Base-by-base conservation (phyloP, 1,140 invertebrate genomes). In the Hypothenemus hampei region DNA sequence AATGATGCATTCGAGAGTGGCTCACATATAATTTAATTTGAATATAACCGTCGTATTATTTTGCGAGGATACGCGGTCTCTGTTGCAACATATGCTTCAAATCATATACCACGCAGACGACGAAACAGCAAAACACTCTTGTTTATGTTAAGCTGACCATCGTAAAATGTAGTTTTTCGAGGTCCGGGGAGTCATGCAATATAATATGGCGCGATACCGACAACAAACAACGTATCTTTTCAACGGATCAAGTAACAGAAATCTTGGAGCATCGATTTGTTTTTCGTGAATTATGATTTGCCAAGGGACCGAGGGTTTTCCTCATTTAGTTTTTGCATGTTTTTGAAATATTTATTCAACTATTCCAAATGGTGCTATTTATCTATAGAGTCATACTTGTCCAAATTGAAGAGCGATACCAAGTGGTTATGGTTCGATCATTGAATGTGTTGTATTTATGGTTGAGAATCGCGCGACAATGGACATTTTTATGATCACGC, bases 401-500 rank as follows among this genome's bases (percentile, higher is more conserved):
- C n/a, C n/a, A n/a, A n/a, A n/a, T n/a, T n/a, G n/a, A n/a, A n/a
- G n/a, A n/a, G n/a, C n/a, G n/a, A n/a, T n/a, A n/a, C n/a, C n/a
- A n/a, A n/a, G n/a, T n/a, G 40, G 18, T 43, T 43, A 40, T 16
- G 19, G 19, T 52, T 39, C 16, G 39, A 53, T 29, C 50, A 36
- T 44, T 48, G 52, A 36, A 47, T n/a, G n/a, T 29, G 13, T 18
- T 57, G 49, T 57, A 64, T 64, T 64, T 66, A 65, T 60, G 49
- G 54, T 45, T 55, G 53, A 63, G 46, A 60, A 57, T 64, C 61
- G 58, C 55, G 56, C 61, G 52, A 54, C 48, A 51, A 49, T 43
- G 60, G 64, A 69, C 68, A 69, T 69, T 69, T 69, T 69, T 69
- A 69, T 68, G 68, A 67, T 67, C 66, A 55, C 58, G 66, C 65